phyloP scores from a whole-genome alignment of 2,797 vertebrate genomes.

The Phaenicophaeus curvirostris region DNA sequence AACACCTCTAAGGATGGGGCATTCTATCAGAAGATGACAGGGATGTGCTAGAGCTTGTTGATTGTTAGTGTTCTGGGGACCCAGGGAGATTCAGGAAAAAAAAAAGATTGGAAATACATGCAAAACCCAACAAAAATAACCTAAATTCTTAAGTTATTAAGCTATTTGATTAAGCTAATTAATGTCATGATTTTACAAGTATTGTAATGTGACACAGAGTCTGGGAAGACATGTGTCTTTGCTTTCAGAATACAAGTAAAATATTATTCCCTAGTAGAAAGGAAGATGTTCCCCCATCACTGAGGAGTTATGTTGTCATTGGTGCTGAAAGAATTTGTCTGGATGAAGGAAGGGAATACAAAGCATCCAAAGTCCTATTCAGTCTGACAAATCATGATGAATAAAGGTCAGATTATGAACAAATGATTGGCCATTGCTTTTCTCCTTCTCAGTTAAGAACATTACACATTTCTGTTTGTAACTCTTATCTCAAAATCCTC shows the following conservation, averaged over 20 bases:
- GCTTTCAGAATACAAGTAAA: not conserved
- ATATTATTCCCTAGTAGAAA: not conserved
- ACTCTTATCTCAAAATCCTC: not conserved
- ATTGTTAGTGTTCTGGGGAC: not conserved
- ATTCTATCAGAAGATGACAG: not conserved
- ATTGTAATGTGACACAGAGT: not conserved
- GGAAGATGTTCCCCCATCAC: not conserved
- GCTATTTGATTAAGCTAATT: not conserved
- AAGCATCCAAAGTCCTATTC: not conserved
- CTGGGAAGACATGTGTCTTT: rapidly evolving
- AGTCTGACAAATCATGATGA: not conserved
- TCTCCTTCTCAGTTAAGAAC: not conserved
- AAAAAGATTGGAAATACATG: not conserved
- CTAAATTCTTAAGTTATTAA: not conserved
- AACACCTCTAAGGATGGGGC: no score
- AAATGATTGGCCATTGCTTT: not conserved
- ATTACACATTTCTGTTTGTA: not conserved
- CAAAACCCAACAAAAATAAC: not conserved
- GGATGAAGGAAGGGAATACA: not conserved
- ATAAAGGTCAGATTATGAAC: not conserved
- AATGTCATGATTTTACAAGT: not conserved
- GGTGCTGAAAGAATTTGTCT: not conserved
- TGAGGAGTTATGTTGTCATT: not conserved
- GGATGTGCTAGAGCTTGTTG: not conserved
- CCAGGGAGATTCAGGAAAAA: not conserved